Percentiles rank a stretch among this genome's conserved stretches.
phyloP scores from a whole-genome alignment of 2,113 vertebrate species.

The Sorex fumeus region DNA sequence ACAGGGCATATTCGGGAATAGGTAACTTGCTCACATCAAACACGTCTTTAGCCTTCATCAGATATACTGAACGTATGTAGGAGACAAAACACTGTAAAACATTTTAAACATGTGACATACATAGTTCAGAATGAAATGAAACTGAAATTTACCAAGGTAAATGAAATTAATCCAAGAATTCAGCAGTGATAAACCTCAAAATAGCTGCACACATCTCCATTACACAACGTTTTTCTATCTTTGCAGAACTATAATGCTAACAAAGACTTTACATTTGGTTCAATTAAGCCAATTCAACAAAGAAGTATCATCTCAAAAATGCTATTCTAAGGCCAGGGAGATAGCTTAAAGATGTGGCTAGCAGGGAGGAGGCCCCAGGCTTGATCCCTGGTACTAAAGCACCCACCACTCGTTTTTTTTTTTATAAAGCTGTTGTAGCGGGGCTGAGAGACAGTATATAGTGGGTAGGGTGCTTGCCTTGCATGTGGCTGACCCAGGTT shows the following conservation, averaged over 20 bases:
- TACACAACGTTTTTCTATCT: background rate
- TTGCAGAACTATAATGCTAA: constrained; percentile 36
- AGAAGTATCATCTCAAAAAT: constrained; percentile 9
- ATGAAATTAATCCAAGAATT: constrained; percentile 57
- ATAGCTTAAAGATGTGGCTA: too few species aligned
- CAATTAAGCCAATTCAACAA: constrained; percentile 7
- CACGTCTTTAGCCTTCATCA: constrained; percentile 98
- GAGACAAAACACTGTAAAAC: constrained; percentile 95
- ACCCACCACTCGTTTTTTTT: too few species aligned
- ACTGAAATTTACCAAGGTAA: constrained; percentile 57
- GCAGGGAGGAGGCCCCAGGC: too few species aligned
- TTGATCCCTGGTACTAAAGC: too few species aligned
- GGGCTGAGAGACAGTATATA: too few species aligned
- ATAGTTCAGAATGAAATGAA: background rate
- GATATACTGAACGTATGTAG: constrained; percentile 96
- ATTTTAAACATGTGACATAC: constrained; percentile 11
- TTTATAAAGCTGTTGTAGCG: too few species aligned
- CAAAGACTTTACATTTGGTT: constrained; percentile 53
- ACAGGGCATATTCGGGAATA: constrained; percentile 93
- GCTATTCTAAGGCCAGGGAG: too few species aligned
- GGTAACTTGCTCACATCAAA: constrained; percentile 95
- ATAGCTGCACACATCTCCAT: background rate
- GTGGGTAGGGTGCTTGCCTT: too few species aligned
- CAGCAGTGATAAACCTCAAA: constrained; percentile 35
- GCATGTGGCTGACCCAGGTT: too few species aligned